These are phyloP conservation scores for Pachliopta kotzebuea DNA, from an alignment of 2,888 invertebrate species.

Conservation along the genomic window DNA sequence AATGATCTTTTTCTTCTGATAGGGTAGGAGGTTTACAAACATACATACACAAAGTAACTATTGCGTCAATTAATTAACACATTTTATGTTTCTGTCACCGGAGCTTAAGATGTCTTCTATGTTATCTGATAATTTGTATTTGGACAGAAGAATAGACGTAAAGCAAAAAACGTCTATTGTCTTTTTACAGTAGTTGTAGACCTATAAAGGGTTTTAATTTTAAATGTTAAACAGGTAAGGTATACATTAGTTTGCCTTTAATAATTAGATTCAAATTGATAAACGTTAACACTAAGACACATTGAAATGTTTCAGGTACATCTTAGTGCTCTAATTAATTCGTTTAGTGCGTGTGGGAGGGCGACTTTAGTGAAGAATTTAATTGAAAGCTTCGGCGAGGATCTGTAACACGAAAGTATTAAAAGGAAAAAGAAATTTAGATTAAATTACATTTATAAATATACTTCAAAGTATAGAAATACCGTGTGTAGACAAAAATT, in stretches of 20 bases:
- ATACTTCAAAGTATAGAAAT: background rate
- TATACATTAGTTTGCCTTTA: background rate
- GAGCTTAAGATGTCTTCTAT: constrained; percentile 4
- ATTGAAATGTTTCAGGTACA: background rate
- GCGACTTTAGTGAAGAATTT: background rate
- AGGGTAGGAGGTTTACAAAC: no score
- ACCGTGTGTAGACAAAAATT: background rate
- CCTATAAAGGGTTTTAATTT: background rate
- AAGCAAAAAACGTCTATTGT: constrained; percentile 11
- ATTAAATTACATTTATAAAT: background rate
- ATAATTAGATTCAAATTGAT: background rate
- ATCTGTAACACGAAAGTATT: background rate
- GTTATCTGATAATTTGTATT: constrained; percentile 13
- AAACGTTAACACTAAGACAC: background rate
- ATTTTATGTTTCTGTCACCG: constrained; percentile 5
- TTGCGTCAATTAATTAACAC: constrained; percentile 15
- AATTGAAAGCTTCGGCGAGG: background rate
- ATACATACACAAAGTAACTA: background rate
- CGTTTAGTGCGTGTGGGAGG: background rate
- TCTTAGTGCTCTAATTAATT: background rate
- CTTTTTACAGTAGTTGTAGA: background rate
- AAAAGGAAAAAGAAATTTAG: background rate
- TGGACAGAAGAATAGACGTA: constrained; percentile 11
- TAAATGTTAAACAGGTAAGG: background rate
- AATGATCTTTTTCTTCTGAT: no score